phyloP scores from a whole-genome alignment of 2,797 vertebrate genomes.

The Sebastes minor region DNA sequence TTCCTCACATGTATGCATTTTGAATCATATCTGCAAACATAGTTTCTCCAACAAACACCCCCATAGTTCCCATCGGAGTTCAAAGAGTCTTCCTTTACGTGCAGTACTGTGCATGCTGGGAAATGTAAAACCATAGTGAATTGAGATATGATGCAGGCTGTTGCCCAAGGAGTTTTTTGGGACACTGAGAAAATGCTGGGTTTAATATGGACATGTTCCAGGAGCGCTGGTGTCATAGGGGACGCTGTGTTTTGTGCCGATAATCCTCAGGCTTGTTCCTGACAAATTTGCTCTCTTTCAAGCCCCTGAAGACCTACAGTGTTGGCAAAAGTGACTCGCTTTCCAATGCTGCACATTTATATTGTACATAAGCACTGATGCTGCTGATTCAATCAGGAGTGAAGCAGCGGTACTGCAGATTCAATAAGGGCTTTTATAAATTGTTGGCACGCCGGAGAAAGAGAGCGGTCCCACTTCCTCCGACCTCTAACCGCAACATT shows the following conservation, averaged over 20 bases:
- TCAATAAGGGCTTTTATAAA: slow-evolving; percentile 60
- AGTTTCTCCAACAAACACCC: not conserved
- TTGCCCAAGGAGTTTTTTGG: slow-evolving; percentile 30
- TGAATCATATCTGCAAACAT: not conserved
- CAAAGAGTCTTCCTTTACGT: not conserved
- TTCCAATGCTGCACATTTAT: slow-evolving; percentile 49
- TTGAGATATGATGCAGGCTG: slow-evolving; percentile 39
- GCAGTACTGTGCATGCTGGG: not conserved
- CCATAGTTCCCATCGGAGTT: not conserved
- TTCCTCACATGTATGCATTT: not conserved
- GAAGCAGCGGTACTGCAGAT: slow-evolving; percentile 35
- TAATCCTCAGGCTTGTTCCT: slow-evolving; percentile 55
- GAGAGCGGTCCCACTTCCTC: slow-evolving; percentile 41
- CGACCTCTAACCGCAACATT: slow-evolving; percentile 54
- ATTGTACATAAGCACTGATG: slow-evolving; percentile 35
- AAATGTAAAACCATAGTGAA: slow-evolving; percentile 20
- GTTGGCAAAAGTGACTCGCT: slow-evolving; percentile 23
- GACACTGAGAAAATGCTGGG: slow-evolving; percentile 22
- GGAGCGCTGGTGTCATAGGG: slow-evolving; percentile 44
- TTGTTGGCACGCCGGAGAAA: slow-evolving; percentile 34
- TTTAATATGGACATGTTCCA: slow-evolving; percentile 42
- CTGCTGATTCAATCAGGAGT: slow-evolving; percentile 60
- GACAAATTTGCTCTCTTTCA: slow-evolving; percentile 40
- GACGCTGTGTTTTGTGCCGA: slow-evolving; percentile 30
- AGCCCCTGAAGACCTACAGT: slow-evolving; percentile 22